Evolutionary conservation across 2,113 vertebrate species (phyloP).

Genomic region (Cranoglanis bouderius): DNA sequence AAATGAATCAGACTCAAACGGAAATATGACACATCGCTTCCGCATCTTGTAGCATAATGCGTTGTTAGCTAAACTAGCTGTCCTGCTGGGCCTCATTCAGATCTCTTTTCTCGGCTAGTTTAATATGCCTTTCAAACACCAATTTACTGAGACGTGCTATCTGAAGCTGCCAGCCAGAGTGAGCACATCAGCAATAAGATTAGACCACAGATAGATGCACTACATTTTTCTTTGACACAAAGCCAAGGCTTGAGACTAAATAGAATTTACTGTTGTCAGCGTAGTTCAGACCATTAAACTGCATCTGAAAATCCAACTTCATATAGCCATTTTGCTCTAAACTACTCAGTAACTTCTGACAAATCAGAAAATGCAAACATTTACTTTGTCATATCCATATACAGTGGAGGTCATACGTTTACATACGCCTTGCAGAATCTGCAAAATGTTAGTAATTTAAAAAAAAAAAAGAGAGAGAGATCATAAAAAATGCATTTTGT

Average conservation of each 20-base stretch:
- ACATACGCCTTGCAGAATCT: too few relatives aligned
- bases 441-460: too few relatives aligned
- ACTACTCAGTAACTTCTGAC: not conserved
- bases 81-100: not conserved
- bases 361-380: not conserved
- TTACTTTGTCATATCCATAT: not conserved
- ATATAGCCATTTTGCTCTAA: not conserved
- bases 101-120: not conserved
- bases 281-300: not conserved
- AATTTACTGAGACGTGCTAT: not conserved
- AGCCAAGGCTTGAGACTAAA: not conserved
- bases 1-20: not conserved
- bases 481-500: too few relatives aligned
- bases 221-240: not conserved
- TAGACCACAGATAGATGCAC: not conserved
- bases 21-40: not conserved
- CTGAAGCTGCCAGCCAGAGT: not conserved
- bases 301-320: not conserved
- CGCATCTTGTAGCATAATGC: not conserved
- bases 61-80: too few relatives aligned
- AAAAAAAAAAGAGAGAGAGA: too few relatives aligned
- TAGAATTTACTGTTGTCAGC: not conserved
- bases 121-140: not conserved
- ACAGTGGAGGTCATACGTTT: too few relatives aligned
- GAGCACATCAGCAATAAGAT: slow-evolving; percentile 11